Conservation (phyloP, 2,888 invertebrate species). For the Morpho deidamia region DNA sequence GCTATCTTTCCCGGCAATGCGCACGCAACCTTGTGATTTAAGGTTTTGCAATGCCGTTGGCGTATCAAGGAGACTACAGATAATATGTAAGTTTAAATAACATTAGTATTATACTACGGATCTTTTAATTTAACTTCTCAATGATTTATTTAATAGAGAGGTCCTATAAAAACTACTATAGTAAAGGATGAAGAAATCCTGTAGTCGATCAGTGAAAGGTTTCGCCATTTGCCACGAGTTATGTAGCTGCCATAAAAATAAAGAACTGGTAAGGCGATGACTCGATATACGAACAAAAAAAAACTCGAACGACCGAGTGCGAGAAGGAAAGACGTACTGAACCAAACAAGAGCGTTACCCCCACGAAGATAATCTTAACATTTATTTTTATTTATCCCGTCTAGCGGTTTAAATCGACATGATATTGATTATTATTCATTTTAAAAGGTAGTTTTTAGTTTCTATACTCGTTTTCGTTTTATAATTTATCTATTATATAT, state of each 20-base stretch:
- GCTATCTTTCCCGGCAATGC: conserved; percentile 20
- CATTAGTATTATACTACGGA: background rate
- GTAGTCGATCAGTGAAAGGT: conserved; percentile 54
- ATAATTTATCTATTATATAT: background rate
- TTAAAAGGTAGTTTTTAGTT: too few species aligned
- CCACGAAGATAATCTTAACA: conserved; percentile 65
- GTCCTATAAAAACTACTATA: conserved; percentile 9
- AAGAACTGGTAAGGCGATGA: conserved; percentile 65
- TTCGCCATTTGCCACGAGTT: conserved; percentile 49
- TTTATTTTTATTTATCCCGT: conserved; percentile 60
- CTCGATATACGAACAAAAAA: conserved; percentile 58
- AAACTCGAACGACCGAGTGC: conserved; percentile 44
- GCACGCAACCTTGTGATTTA: conserved; percentile 30
- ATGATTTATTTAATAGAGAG: background rate
- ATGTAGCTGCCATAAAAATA: conserved; percentile 56
- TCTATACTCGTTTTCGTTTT: background rate
- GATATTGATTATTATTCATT: too few species aligned
- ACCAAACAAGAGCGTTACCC: conserved; percentile 75
- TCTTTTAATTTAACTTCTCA: background rate
- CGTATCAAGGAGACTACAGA: conserved; percentile 22
- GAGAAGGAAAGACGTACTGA: conserved; percentile 50
- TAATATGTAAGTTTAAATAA: conserved; percentile 10
- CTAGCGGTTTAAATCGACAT: conserved; percentile 31
- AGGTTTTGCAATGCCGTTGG: conserved; percentile 32
- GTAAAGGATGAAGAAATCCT: conserved; percentile 25